Base-by-base conservation (phyloP, 2,797 vertebrate species). In the Pteronotus mesoamericanus region DNA sequence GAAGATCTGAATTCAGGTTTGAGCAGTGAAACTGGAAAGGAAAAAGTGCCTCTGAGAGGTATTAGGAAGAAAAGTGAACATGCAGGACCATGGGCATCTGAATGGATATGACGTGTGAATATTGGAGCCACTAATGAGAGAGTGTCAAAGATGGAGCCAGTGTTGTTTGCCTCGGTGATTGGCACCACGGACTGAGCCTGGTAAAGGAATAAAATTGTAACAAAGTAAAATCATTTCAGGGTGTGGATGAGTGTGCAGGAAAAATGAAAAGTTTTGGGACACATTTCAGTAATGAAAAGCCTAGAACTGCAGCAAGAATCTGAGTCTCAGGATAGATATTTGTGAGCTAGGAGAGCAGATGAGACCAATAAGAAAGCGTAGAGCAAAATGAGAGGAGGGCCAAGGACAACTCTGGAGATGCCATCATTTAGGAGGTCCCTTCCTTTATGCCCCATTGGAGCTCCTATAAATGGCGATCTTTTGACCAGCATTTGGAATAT, bases 91-190 rank as follows among this genome's bases (percentile, higher is more conserved):
- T 2, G 51, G 89, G 1, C 22, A 18, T 46, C 57, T 29, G 42
- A 29, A 0, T 12, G 7, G 66, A 6, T 26, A 44, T 2, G 48
- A 34, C 9, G 18, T 6, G 0, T 24, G 26, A 51, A 51, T 46
- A 4, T 3, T 44, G 37, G 22, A 39, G 24, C 14, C 3, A 1
- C 42, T 66, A 6, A n/a, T 4, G 22, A 11, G 34, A 1, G 66
- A 26, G 18, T 5, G 2, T 68, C 24, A 37, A 22, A 44, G 44
- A 44, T 11, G 72, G 55, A 1, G 0, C n/a, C 53, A 1, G 2
- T 1, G 7, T 42, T 29, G 26, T 84, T 29, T 78, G 55, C 6
- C 18, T 55, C 10, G 0, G 37, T 55, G 39, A 55, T 9, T 11
- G 24, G 37, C 21, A 22, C 71, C 39, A 0, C 29, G 69, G 66